phyloP scores from a whole-genome alignment of 2,888 invertebrate species.

The Heteromyza rotundicornis region DNA sequence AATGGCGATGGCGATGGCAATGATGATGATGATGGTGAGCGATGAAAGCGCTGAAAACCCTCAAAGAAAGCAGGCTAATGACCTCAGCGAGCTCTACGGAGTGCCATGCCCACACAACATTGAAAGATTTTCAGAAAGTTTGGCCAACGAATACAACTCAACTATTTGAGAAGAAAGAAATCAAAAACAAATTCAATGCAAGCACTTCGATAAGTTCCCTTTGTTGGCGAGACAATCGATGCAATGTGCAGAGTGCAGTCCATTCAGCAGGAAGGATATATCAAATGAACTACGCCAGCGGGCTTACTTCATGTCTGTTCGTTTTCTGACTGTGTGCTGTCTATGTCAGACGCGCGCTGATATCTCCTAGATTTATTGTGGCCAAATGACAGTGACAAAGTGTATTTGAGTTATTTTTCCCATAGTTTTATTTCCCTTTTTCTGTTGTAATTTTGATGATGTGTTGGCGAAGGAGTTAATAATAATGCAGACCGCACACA shows the following conservation, averaged over 20 bases:
- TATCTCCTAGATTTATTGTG: constrained; percentile 60
- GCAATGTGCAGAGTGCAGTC: neutral
- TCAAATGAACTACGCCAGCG: neutral
- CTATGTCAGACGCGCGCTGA: constrained; percentile 38
- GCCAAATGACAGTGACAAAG: constrained; percentile 59
- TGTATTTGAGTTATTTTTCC: constrained; percentile 42
- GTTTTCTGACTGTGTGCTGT: constrained; percentile 7
- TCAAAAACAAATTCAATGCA: neutral
- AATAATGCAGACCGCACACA: constrained; percentile 37
- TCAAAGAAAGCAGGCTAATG: neutral
- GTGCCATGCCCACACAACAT: neutral
- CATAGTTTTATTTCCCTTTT: neutral
- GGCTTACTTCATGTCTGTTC: neutral
- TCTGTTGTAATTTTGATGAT: constrained; percentile 41
- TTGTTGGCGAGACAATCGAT: constrained; percentile 2
- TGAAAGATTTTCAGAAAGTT: neutral
- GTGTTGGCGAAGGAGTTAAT: constrained; percentile 54
- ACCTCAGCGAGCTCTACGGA: too few relatives aligned
- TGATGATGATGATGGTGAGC: neutral
- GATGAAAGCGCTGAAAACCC: neutral
- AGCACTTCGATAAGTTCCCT: constrained; percentile 1
- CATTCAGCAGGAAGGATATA: too few relatives aligned
- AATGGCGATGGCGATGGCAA: neutral
- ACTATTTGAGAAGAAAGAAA: too few relatives aligned
- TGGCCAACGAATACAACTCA: too few relatives aligned